These are phyloP conservation scores for Ctenicera cuprea DNA, from an alignment of 2,888 invertebrate genomes.

Conservation along the genomic window DNA sequence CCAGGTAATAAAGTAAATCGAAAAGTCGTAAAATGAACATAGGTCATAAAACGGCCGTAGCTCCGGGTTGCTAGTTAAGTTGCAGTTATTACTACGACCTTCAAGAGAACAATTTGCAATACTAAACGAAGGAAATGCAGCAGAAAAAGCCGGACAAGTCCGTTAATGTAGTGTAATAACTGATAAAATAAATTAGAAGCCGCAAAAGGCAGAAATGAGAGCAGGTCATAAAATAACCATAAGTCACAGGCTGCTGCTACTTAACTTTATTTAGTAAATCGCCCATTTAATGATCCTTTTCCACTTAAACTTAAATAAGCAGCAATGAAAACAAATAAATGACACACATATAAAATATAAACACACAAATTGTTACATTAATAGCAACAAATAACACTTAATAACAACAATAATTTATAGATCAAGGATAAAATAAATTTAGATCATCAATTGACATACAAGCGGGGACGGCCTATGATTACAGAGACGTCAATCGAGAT, in stretches of 20 bases:
- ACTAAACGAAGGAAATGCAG: no score
- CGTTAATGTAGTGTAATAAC: no score
- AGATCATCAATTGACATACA: constrained; percentile 5
- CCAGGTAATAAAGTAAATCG: no score
- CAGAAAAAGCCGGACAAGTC: no score
- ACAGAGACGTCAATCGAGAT: constrained; percentile 9
- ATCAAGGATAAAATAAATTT: constrained; percentile 21
- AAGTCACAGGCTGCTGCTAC: not conserved
- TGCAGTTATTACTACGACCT: no score
- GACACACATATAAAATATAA: not conserved
- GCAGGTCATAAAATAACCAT: no score
- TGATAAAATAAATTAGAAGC: no score
- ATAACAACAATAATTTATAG: constrained; percentile 17
- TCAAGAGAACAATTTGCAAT: no score
- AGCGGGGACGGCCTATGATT: not conserved
- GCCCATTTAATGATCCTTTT: not conserved
- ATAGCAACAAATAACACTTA: not conserved
- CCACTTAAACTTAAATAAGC: not conserved
- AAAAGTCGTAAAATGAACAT: no score
- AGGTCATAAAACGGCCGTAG: no score
- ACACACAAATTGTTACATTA: not conserved
- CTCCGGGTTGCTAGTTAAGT: no score
- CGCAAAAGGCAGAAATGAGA: no score
- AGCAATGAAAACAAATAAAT: not conserved
- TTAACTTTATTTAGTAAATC: not conserved